These are phyloP conservation scores for Drosophila nigrodunni DNA, from an alignment of 1,140 invertebrate genomes.

Conservation along the genomic window DNA sequence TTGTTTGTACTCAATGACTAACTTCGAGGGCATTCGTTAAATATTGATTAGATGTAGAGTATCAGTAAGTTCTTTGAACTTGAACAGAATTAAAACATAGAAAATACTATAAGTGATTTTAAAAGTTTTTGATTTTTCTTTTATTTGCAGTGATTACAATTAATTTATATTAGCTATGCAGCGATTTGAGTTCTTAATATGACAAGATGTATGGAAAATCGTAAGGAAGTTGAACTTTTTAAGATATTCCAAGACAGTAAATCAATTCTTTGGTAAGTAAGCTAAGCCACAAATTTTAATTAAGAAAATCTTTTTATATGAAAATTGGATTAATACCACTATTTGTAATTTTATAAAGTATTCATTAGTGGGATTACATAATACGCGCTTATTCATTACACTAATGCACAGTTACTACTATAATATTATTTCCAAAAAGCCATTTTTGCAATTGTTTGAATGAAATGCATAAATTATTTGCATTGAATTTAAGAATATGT, in stretches of 20 bases:
- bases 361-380: neutral
- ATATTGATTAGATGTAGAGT: neutral
- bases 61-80: neutral
- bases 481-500: neutral
- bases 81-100: neutral
- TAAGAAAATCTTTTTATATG: too few species aligned
- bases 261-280: too few species aligned
- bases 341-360: neutral
- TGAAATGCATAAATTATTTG: constrained; percentile 39
- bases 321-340: neutral
- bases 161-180: too few species aligned
- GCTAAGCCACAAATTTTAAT: too few species aligned
- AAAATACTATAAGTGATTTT: too few species aligned
- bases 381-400: constrained; percentile 17
- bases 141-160: too few species aligned
- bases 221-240: too few species aligned
- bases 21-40: neutral
- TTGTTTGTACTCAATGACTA: constrained; percentile 51
- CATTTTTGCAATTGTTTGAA: neutral
- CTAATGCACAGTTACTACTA: constrained; percentile 18
- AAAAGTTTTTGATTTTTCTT: neutral
- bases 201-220: too few species aligned
- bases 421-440: neutral
- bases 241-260: too few species aligned
- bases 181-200: too few species aligned